Conservation (phyloP, 2,888 invertebrate species). For the Frankliniella fusca region DNA sequence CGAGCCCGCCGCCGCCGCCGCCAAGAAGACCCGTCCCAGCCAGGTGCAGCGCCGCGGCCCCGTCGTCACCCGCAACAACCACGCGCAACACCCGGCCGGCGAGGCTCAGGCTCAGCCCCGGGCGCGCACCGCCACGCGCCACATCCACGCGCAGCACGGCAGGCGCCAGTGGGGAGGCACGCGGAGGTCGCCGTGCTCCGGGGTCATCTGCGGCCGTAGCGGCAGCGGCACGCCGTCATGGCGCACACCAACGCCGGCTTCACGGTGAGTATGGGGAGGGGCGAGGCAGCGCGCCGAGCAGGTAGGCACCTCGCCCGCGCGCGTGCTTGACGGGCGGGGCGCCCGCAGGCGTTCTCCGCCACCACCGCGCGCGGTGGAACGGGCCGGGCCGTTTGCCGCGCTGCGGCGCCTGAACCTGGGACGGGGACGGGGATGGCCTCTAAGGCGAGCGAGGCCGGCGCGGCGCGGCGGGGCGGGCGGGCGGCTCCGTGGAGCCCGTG, state of each 20-base stretch:
- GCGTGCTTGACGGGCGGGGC: no score
- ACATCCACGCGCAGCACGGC: conserved; percentile 17
- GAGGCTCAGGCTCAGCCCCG: background rate
- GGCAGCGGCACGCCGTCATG: background rate
- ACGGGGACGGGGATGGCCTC: background rate
- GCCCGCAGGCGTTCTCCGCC: background rate
- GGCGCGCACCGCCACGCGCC: background rate
- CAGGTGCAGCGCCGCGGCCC: background rate
- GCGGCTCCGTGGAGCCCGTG: no score
- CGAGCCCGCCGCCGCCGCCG: background rate
- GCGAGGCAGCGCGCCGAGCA: no score
- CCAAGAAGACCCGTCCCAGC: background rate
- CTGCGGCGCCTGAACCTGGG: no score
- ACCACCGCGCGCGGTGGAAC: background rate
- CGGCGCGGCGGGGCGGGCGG: no score
- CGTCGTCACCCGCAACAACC: background rate
- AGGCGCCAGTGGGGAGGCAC: background rate
- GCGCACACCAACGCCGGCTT: background rate
- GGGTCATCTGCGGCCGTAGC: background rate
- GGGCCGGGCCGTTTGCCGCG: no score
- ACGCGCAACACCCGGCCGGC: background rate
- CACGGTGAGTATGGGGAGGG: background rate
- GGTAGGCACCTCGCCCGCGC: no score
- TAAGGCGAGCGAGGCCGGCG: no score
- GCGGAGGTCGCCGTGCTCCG: background rate